Evolutionary conservation across 2,888 invertebrate genomes (phyloP).

Genomic region (Folsomia candida): DNA sequence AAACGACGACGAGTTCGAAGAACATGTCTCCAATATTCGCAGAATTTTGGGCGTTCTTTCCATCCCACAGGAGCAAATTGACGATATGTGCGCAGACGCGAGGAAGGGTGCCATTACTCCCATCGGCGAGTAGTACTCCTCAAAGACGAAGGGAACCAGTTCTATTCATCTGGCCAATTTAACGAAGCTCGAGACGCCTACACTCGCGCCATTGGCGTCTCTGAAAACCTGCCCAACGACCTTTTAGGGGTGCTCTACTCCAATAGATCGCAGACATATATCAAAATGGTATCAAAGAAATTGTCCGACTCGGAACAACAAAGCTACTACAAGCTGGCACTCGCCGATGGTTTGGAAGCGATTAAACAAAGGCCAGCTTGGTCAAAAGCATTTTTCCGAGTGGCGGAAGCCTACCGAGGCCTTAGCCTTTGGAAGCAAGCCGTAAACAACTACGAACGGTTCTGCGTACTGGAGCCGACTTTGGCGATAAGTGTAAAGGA

Average conservation of each 20-base stretch:
- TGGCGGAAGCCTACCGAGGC: not conserved
- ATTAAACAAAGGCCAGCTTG: not conserved
- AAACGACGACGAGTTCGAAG: not conserved
- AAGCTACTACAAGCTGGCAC: not conserved
- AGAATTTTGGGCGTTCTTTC: not conserved
- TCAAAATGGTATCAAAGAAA: not conserved
- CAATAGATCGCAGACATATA: not conserved
- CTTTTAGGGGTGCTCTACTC: not conserved
- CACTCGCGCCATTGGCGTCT: not conserved
- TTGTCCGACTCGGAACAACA: not conserved
- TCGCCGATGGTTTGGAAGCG: not conserved
- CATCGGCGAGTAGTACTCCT: not conserved
- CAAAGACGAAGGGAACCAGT: not conserved
- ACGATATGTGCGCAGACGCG: not conserved
- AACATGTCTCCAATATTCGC: not conserved
- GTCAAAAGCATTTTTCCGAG: not conserved
- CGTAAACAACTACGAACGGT: not conserved
- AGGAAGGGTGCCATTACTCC: not conserved
- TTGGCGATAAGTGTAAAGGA: not conserved
- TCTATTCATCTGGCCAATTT: not conserved
- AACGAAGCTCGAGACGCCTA: not conserved
- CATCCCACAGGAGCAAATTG: not conserved
- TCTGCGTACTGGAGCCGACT: not conserved
- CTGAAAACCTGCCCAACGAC: not conserved
- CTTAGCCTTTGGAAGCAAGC: not conserved